phyloP scores from a whole-genome alignment of 2,113 vertebrate genomes.

The Tupaia tana region DNA sequence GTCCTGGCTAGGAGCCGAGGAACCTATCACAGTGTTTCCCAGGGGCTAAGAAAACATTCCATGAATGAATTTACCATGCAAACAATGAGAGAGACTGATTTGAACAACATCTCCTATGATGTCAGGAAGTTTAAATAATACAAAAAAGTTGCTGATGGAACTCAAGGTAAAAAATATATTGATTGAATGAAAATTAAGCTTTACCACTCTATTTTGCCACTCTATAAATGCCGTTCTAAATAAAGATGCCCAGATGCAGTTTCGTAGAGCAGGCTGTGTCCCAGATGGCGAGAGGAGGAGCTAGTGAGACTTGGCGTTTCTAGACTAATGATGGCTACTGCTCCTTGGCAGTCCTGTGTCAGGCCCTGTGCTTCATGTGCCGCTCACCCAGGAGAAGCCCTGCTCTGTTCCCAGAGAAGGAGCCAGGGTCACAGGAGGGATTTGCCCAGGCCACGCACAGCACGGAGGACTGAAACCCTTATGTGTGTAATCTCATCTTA shows the following conservation, averaged over 20 bases:
- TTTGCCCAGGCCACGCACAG: neutral
- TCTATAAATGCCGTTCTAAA: neutral
- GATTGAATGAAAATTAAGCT: neutral
- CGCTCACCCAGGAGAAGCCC: neutral
- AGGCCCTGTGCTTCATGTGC: neutral
- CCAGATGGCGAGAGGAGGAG: neutral
- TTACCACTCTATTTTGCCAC: neutral
- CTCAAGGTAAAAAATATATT: neutral
- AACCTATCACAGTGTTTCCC: neutral
- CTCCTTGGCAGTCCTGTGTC: neutral
- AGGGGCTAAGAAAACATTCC: neutral
- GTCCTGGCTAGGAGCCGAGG: neutral
- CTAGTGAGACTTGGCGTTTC: accelerated
- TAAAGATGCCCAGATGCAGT: neutral
- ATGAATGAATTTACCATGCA: neutral
- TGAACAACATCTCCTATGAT: neutral
- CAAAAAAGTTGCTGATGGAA: neutral
- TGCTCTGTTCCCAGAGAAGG: neutral
- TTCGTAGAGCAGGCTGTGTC: neutral
- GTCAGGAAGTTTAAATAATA: neutral
- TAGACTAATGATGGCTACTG: accelerated
- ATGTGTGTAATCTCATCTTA: neutral
- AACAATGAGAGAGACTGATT: neutral
- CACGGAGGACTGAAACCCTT: neutral
- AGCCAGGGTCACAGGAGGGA: neutral